Conservation (phyloP, 2,888 invertebrate species). For the Lasiommata megera region DNA sequence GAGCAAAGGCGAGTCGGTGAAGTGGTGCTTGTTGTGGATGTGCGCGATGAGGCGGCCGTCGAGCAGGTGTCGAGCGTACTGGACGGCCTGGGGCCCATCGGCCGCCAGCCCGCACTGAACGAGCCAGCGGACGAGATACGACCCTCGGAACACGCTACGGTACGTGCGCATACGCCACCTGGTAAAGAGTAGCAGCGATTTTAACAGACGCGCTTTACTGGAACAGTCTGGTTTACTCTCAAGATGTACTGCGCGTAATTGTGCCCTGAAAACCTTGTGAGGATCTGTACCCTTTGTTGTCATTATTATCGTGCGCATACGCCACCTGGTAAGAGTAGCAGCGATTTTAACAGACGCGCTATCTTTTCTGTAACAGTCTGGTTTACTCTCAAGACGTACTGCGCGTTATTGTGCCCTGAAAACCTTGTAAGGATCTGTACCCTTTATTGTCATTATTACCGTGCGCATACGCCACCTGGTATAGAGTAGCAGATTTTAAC, state of each 20-base stretch:
- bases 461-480: conserved; percentile 89
- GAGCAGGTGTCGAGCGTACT: conserved; percentile 91
- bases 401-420: too few species aligned
- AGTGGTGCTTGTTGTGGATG: conserved; percentile 91
- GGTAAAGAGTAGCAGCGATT: neutral
- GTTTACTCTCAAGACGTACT: too few species aligned
- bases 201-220: too few species aligned
- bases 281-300: too few species aligned
- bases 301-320: conserved; percentile 88
- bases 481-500: too few species aligned
- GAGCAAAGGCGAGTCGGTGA: conserved; percentile 90
- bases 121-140: conserved; percentile 93
- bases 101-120: conserved; percentile 89
- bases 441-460: too few species aligned
- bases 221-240: too few species aligned
- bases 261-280: too few species aligned
- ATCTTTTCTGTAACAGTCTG: too few species aligned
- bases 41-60: conserved; percentile 93
- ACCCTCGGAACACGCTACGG: conserved; percentile 90
- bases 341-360: too few species aligned
- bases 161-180: conserved; percentile 92
- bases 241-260: too few species aligned
- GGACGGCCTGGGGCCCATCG: conserved; percentile 89
- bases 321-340: conserved; percentile 81
- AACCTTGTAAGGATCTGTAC: too few species aligned